These are phyloP conservation scores for Poecile atricapillus DNA, from an alignment of 2,113 vertebrate species.

Conservation along the genomic window DNA sequence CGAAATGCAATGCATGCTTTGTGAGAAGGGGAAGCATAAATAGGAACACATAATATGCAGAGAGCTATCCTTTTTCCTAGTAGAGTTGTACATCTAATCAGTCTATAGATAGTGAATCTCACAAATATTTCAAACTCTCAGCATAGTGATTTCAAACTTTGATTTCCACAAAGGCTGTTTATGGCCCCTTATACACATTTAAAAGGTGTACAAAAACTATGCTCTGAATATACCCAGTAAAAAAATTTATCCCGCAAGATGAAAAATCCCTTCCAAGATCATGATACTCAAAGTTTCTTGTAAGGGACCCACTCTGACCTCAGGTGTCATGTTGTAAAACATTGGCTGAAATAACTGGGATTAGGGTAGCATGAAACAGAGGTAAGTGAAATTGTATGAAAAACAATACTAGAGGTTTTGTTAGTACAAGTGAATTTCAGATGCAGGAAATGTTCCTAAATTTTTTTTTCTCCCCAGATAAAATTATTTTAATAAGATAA, in stretches of 20 bases:
- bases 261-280: neutral
- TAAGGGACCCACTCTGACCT: neutral
- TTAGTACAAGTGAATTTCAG: neutral
- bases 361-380: neutral
- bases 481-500: neutral
- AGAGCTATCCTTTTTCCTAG: neutral
- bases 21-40: neutral
- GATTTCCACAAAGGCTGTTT: neutral
- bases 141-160: neutral
- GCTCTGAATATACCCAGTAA: neutral
- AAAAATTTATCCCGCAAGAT: neutral
- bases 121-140: neutral
- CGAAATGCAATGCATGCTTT: neutral
- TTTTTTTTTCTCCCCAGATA: neutral
- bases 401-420: neutral
- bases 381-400: neutral
- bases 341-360: neutral
- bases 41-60: neutral
- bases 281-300: neutral
- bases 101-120: neutral
- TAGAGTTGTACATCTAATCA: neutral
- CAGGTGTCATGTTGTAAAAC: neutral
- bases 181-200: neutral
- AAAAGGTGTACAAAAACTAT: neutral
- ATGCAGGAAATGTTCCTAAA: neutral